Base-by-base conservation (phyloP, 1,140 invertebrate species). In the Lepidurus couesii region DNA sequence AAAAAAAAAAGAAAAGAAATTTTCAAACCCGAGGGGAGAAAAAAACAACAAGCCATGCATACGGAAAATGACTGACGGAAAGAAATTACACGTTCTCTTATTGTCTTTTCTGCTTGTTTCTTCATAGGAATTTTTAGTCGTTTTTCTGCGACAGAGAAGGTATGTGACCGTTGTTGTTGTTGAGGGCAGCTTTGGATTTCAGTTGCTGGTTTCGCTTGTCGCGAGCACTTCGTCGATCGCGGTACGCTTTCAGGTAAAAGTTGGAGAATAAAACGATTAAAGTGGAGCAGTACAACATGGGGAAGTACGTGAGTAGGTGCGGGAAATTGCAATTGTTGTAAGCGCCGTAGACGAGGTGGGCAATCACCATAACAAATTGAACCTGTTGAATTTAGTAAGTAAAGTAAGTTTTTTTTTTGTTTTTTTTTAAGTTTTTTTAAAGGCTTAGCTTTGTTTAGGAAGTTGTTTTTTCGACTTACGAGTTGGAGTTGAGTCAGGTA, bases 401-500 rank as follows among this genome's bases (percentile, higher is more conserved):
- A 47, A n/a, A 78, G 11, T 26, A 34, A 79, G 65, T n/a, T n/a
- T n/a, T n/a, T n/a, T n/a, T n/a, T n/a, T n/a, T n/a, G n/a, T n/a
- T n/a, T n/a, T n/a, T n/a, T n/a, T n/a, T n/a, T 24, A 24, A 24
- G 0, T 10, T 9, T 47, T 1, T 47, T 47, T 1, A 2, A 47
- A 47, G 4, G 53, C 1, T 65, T 65, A 1, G 53, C 0, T 7
- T n/a, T 11, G 16, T 65, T 7, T 16, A 47, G 21, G 45, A 5
- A 47, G 44, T 24, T n/a, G 5, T 78, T 26, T 16, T n/a, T 9
- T 2, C 16, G 24, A 83, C 84, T 84, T 82, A 88, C 85, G 82
- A 89, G 82, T 83, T 89, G 89, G 42, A 89, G 82, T 77, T 84
- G 84, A 7, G 89, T 89, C 73, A 89, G 84, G 83, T 89, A 88